Conservation (phyloP, 2,113 vertebrate genomes). For the Gobiocypris rarus region DNA sequence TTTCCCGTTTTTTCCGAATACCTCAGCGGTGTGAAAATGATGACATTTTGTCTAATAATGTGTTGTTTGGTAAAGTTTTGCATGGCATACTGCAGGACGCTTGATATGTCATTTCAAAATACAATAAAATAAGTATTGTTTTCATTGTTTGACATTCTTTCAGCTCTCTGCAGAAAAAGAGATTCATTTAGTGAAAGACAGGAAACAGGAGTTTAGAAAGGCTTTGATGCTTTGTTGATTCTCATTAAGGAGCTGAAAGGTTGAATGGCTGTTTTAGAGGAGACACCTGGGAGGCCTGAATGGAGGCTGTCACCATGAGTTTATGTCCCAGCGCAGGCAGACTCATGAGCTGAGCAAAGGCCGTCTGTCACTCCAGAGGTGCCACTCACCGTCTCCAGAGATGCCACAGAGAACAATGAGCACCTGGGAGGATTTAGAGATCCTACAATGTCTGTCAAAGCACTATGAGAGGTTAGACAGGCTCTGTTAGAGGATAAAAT, state of each 20-base stretch:
- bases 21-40: background rate
- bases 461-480: background rate
- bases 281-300: slow-evolving; percentile 43
- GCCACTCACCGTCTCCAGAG: slow-evolving; percentile 26
- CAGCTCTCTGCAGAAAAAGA: background rate
- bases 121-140: background rate
- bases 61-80: background rate
- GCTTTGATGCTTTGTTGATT: slow-evolving; percentile 39
- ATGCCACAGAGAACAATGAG: slow-evolving; percentile 26
- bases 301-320: slow-evolving; percentile 28
- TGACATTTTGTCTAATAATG: background rate
- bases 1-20: no score
- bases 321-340: slow-evolving; percentile 30
- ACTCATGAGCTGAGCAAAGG: slow-evolving; percentile 43
- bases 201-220: slow-evolving; percentile 1
- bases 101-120: background rate
- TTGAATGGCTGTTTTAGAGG: slow-evolving; percentile 38
- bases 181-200: background rate
- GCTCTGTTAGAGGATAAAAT: slow-evolving; percentile 4
- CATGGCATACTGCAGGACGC: background rate
- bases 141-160: background rate
- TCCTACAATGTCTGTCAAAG: slow-evolving; percentile 21
- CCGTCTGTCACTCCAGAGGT: slow-evolving; percentile 44
- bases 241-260: slow-evolving; percentile 41
- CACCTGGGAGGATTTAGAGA: slow-evolving; percentile 36